These are phyloP conservation scores for Climacteris rufus DNA, from an alignment of 2,113 vertebrate genomes.

Conservation along the genomic window DNA sequence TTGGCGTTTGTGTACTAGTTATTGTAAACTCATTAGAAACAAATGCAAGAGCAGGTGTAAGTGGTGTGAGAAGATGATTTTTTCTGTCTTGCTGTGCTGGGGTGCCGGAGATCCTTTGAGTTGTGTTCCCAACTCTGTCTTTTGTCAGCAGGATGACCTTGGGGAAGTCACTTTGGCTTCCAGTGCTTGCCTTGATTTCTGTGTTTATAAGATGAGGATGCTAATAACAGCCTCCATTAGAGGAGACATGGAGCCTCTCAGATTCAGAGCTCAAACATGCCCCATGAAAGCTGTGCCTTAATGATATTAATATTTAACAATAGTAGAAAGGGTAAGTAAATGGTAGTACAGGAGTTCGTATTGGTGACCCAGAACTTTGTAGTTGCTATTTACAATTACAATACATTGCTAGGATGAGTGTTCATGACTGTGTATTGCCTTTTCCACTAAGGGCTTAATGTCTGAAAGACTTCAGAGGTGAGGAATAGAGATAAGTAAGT, in stretches of 20 bases:
- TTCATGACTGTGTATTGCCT: not conserved
- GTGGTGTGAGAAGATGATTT: not conserved
- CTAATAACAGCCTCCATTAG: not conserved
- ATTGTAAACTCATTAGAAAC: not conserved
- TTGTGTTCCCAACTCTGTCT: not conserved
- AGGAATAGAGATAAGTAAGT: not conserved
- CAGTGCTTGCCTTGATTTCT: not conserved
- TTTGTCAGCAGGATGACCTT: not conserved
- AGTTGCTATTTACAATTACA: not conserved
- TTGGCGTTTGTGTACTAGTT: not conserved
- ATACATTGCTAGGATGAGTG: not conserved
- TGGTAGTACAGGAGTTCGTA: not conserved
- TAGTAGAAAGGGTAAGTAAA: not conserved
- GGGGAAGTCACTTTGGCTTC: not conserved
- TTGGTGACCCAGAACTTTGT: not conserved
- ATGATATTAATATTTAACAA: not conserved
- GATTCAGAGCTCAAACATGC: not conserved
- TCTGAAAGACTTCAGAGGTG: not conserved
- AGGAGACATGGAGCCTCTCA: not conserved
- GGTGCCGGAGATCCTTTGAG: not conserved
- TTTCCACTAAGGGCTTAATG: not conserved
- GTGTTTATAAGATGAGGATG: not conserved
- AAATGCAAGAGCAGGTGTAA: not conserved
- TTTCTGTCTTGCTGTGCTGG: not conserved
- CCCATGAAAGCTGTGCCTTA: not conserved